Percentiles rank a stretch among this genome's conserved stretches.
Evolutionary conservation across 2,888 invertebrate genomes (phyloP).

Genomic region (Pilophorus perplexus): DNA sequence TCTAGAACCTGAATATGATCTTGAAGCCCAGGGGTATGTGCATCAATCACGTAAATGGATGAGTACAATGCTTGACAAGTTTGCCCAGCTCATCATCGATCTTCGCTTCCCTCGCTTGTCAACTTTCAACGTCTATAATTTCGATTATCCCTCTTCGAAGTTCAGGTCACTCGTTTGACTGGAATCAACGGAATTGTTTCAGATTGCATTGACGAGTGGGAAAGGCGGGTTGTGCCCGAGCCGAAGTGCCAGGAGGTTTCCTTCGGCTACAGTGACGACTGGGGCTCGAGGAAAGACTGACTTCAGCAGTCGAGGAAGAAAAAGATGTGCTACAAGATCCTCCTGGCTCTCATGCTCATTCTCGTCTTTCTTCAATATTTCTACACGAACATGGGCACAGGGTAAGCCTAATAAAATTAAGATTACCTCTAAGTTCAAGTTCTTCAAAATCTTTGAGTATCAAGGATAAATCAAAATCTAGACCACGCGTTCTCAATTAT

Average conservation of each 20-base stretch:
- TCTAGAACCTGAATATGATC: too few relatives aligned
- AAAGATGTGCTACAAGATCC: conserved; percentile 45
- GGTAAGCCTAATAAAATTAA: conserved; percentile 11
- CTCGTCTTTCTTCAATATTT: conserved; percentile 44
- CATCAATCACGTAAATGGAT: too few relatives aligned
- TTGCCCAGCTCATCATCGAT: too few relatives aligned
- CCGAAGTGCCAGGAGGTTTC: conserved; percentile 34
- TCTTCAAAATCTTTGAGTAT: not conserved
- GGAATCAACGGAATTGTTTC: too few relatives aligned
- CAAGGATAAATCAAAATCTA: not conserved
- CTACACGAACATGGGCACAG: conserved; percentile 36
- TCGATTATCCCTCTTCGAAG: too few relatives aligned
- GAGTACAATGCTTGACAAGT: too few relatives aligned
- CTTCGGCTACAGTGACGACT: conserved; percentile 38
- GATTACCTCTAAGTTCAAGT: not conserved
- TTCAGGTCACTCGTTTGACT: too few relatives aligned
- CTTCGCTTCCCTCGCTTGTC: too few relatives aligned
- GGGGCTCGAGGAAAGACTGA: conserved; percentile 35
- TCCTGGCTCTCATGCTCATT: conserved; percentile 39
- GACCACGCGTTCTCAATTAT: too few relatives aligned
- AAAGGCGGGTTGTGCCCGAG: conserved; percentile 33
- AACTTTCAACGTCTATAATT: too few relatives aligned
- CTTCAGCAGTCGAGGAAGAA: conserved; percentile 19
- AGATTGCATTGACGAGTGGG: conserved; percentile 38
- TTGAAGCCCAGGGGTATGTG: too few relatives aligned